Percentiles rank a stretch among this genome's conserved stretches.
Evolutionary conservation across 2,797 vertebrate species (phyloP).

Genomic region (Cirrhinus molitorella): DNA sequence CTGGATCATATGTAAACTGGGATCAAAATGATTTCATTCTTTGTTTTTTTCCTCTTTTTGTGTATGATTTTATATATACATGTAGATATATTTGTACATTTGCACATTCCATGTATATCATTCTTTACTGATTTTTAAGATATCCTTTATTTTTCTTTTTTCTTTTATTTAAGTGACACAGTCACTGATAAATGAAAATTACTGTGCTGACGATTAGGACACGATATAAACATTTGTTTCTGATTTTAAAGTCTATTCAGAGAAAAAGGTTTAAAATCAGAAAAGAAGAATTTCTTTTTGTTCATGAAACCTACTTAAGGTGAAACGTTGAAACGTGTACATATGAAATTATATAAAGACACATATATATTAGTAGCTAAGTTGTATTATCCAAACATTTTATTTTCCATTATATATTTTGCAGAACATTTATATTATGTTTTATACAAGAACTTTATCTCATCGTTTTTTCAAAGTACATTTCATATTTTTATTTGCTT

Average conservation of each 20-base stretch:
- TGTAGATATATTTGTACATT: conserved; percentile 49
- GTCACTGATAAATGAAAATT: conserved; percentile 26
- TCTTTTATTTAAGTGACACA: conserved; percentile 22
- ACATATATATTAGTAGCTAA: conserved; percentile 56
- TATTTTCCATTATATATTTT: conserved; percentile 70
- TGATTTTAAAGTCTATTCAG: background rate
- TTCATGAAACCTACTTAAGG: conserved; percentile 28
- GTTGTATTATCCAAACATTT: conserved; percentile 62
- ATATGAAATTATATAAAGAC: conserved; percentile 58
- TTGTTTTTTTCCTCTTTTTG: background rate
- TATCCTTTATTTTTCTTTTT: background rate
- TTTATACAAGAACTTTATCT: conserved; percentile 49
- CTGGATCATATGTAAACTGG: conserved; percentile 15
- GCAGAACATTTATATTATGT: conserved; percentile 57
- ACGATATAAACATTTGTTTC: background rate
- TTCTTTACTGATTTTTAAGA: conserved; percentile 19
- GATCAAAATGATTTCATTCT: background rate
- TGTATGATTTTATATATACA: conserved; percentile 35
- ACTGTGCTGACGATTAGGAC: background rate
- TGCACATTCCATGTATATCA: conserved; percentile 54
- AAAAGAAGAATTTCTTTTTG: conserved; percentile 23
- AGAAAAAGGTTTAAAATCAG: background rate
- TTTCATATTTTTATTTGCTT: conserved; percentile 49
- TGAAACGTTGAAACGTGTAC: conserved; percentile 44
- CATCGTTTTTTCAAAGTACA: conserved; percentile 20